Conservation (phyloP, 2,113 vertebrate species). For the Microtus ochrogaster region DNA sequence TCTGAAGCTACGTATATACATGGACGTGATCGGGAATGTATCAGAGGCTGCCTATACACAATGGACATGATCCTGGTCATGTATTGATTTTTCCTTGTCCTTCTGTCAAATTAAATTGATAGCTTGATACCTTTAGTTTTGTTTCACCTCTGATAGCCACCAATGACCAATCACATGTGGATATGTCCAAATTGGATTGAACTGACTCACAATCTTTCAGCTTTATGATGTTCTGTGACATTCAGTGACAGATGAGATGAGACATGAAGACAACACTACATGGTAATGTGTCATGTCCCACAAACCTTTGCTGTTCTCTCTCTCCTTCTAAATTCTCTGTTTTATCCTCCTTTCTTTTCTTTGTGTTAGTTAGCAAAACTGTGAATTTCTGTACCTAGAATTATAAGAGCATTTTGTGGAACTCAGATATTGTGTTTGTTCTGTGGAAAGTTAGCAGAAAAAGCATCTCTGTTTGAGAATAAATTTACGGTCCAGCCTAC, state of each 20-base stretch:
- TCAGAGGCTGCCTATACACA: neutral
- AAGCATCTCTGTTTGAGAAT: neutral
- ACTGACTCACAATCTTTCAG: neutral
- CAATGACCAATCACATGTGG: neutral
- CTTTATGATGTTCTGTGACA: neutral
- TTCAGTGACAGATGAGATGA: neutral
- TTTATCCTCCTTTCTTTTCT: neutral
- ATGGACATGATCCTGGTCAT: neutral
- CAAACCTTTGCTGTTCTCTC: neutral
- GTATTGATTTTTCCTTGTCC: neutral
- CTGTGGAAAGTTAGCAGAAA: neutral
- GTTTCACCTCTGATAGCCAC: neutral
- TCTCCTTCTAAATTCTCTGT: neutral
- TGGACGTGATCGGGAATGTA: too few relatives aligned
- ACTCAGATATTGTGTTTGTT: neutral
- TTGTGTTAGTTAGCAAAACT: neutral
- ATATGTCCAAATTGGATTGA: neutral
- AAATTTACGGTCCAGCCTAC: neutral
- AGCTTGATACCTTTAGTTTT: neutral
- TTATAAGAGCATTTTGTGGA: neutral
- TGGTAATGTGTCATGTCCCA: neutral
- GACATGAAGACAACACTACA: neutral
- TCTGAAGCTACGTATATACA: too few relatives aligned
- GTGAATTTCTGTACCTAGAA: neutral
- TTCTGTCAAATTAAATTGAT: neutral